A percentile compares a stretch with the other conserved stretches of the same genome.
Evolutionary conservation across 92 coral and sea anemone species (phyloP).

Genomic region (Epizoanthus scotinus): DNA sequence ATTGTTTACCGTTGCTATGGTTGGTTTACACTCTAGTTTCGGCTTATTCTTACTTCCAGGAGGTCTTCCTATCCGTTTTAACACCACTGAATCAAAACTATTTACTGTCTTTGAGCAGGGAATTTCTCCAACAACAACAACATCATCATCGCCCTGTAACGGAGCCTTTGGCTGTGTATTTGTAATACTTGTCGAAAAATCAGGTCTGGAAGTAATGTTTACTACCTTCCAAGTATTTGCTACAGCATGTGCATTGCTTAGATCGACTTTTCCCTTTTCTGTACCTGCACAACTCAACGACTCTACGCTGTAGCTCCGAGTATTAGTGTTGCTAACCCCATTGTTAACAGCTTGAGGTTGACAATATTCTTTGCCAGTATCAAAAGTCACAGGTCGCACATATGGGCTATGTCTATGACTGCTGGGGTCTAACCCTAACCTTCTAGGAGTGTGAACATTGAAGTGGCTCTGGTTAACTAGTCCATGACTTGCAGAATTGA

Average conservation of each 20-base stretch:
- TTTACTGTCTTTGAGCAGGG: background rate
- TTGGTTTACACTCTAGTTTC: background rate
- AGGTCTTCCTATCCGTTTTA: background rate
- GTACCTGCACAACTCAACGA: background rate
- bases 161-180: background rate
- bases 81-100: background rate
- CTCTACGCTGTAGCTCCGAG: background rate
- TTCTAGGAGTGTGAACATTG: background rate
- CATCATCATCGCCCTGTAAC: background rate
- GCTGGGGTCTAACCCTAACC: background rate
- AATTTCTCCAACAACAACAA: background rate
- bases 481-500: background rate
- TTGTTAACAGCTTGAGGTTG: background rate
- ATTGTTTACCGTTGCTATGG: background rate
- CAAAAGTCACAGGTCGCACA: background rate
- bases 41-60: background rate
- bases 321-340: background rate
- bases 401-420: background rate
- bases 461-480: background rate
- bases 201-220: background rate
- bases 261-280: background rate
- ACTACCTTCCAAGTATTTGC: background rate
- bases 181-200: background rate
- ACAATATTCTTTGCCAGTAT: background rate
- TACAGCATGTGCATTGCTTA: background rate